Percentiles rank a stretch among this genome's conserved stretches.
These are phyloP conservation scores for Didymodactylos carnosus DNA, from an alignment of 2,888 invertebrate genomes.

Conservation along the genomic window DNA sequence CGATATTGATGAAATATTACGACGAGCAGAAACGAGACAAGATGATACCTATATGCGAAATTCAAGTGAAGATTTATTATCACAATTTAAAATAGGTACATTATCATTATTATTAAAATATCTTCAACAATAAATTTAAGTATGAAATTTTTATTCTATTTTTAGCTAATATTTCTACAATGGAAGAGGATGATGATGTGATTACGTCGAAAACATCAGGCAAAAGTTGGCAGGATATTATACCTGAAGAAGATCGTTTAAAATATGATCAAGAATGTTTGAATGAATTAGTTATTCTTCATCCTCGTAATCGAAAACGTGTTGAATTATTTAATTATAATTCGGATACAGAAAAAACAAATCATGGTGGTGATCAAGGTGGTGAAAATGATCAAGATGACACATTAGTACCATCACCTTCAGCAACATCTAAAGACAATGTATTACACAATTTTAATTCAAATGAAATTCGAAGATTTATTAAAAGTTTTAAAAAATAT, in stretches of 20 bases:
- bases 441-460: slow-evolving; percentile 44
- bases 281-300: slow-evolving; percentile 49
- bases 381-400: too few species aligned
- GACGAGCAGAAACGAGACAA: slow-evolving; percentile 71
- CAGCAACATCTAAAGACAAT: slow-evolving; percentile 37
- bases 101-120: too few species aligned
- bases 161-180: slow-evolving; percentile 66
- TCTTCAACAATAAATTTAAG: too few species aligned
- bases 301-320: slow-evolving; percentile 21
- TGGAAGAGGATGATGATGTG: slow-evolving; percentile 57
- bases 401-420: too few species aligned
- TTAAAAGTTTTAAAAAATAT: slow-evolving; percentile 84
- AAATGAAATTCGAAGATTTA: slow-evolving; percentile 48
- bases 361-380: too few species aligned
- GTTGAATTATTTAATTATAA: slow-evolving; percentile 26
- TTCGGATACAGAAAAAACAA: slow-evolving; percentile 22
- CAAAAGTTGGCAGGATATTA: slow-evolving; percentile 70
- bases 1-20: slow-evolving; percentile 91
- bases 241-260: slow-evolving; percentile 71
- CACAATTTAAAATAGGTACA: slow-evolving; percentile 95
- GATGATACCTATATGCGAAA: slow-evolving; percentile 58
- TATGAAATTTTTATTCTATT: too few species aligned
- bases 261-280: slow-evolving; percentile 74
- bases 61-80: slow-evolving; percentile 65
- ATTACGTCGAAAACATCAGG: too few species aligned